These are phyloP conservation scores for Melolontha melolontha DNA, from an alignment of 2,888 invertebrate genomes.

Conservation along the genomic window DNA sequence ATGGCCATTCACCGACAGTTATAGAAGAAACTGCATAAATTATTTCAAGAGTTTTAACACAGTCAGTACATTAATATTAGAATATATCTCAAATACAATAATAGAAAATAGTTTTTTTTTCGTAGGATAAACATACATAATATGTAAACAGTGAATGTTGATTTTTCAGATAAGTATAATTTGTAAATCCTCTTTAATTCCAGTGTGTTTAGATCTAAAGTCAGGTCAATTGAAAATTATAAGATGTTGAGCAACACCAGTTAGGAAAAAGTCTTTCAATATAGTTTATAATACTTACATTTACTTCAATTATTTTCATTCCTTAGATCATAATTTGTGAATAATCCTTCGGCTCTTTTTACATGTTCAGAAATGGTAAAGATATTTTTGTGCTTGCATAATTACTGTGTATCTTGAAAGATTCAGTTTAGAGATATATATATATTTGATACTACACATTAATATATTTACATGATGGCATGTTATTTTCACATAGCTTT, in stretches of 20 bases:
- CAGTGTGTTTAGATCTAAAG: slow-evolving; percentile 30
- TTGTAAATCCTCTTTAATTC: slow-evolving; percentile 15
- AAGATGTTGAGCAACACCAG: slow-evolving; percentile 24
- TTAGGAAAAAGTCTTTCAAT: slow-evolving; percentile 27
- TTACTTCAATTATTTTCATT: slow-evolving; percentile 26
- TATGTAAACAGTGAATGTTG: slow-evolving; percentile 13
- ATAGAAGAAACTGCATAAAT: slow-evolving; percentile 42
- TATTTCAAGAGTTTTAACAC: slow-evolving; percentile 18
- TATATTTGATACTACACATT: slow-evolving; percentile 7
- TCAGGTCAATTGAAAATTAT: slow-evolving; percentile 28
- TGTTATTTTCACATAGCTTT: slow-evolving; percentile 30
- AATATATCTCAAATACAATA: slow-evolving; percentile 33
- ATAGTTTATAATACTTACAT: slow-evolving; percentile 21
- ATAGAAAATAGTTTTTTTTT: slow-evolving; percentile 31
- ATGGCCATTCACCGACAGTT: slow-evolving; percentile 56
- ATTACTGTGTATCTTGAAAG: not conserved
- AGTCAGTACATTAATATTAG: slow-evolving; percentile 30
- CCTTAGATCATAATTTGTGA: slow-evolving; percentile 27
- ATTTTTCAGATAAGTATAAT: slow-evolving; percentile 21
- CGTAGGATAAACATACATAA: slow-evolving; percentile 17
- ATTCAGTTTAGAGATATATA: not conserved
- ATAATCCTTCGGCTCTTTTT: slow-evolving; percentile 29
- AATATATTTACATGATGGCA: slow-evolving; percentile 28
- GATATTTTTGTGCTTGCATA: slow-evolving; percentile 10
- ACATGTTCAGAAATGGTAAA: slow-evolving; percentile 11